phyloP scores from a whole-genome alignment of 35 echinoderm and acorn worm species.

The Hemicentrotus pulcherrimus region DNA sequence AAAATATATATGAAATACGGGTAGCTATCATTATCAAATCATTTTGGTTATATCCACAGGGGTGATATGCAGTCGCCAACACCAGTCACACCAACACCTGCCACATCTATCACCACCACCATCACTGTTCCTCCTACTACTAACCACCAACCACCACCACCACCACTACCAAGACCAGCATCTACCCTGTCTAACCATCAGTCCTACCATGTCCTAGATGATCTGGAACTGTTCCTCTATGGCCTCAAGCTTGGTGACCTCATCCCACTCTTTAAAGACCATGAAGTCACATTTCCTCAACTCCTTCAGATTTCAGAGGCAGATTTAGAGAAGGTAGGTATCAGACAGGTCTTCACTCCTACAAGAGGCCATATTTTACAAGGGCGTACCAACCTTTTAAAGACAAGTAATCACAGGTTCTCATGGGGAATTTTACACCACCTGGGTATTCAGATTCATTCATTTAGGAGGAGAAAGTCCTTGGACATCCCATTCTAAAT shows the following conservation, averaged over 20 bases:
- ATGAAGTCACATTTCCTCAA: constrained; percentile 72
- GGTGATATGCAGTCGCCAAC: not conserved
- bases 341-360: not conserved
- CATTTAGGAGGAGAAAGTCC: no score
- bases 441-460: no score
- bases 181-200: constrained; percentile 12
- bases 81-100: not conserved
- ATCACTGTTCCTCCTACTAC: not conserved
- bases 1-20: not conserved
- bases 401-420: no score
- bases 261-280: constrained; percentile 67
- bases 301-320: constrained; percentile 74
- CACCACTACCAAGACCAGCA: not conserved
- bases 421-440: no score
- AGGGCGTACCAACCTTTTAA: no score
- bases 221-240: constrained; percentile 87
- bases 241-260: constrained; percentile 78
- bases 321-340: constrained; percentile 87
- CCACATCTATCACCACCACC: constrained; percentile 21
- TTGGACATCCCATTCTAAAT: no score
- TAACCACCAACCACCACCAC: constrained; percentile 17
- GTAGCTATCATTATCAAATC: not conserved
- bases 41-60: not conserved
- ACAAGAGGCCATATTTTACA: no score
- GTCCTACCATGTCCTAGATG: constrained; percentile 53